Conservation (phyloP, 2,797 vertebrate species). For the Emys orbicularis region DNA sequence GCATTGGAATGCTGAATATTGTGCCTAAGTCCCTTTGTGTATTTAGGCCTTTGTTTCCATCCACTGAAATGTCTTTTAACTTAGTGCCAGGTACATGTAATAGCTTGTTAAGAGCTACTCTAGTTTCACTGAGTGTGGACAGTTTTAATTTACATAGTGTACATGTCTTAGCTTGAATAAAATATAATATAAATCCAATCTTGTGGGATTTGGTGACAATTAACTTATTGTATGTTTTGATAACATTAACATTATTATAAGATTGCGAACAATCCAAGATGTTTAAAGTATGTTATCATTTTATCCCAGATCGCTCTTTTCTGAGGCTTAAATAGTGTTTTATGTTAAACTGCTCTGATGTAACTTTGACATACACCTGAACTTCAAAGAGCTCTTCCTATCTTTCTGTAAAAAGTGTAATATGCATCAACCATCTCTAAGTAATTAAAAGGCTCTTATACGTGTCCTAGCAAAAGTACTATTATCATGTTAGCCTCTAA, state of each 20-base stretch:
- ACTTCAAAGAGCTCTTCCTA: neutral
- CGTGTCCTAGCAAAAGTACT: neutral
- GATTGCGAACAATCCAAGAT: neutral
- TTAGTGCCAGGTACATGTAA: neutral
- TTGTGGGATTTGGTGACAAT: neutral
- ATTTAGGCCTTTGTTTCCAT: neutral
- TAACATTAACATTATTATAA: neutral
- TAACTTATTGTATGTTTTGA: neutral
- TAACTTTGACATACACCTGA: neutral
- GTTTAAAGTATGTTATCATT: neutral
- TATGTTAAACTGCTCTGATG: neutral
- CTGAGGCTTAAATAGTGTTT: neutral
- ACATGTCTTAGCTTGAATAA: neutral
- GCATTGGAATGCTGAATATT: neutral
- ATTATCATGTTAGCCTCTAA: slow-evolving; percentile 38
- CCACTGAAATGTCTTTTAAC: neutral
- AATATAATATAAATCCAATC: neutral
- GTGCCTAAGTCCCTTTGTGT: neutral
- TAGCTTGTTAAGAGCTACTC: neutral
- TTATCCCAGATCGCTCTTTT: neutral
- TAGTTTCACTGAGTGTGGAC: neutral
- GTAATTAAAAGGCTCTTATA: slow-evolving; percentile 29
- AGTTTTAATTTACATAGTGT: neutral
- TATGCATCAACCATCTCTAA: neutral
- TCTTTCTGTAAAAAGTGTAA: neutral